These are phyloP conservation scores for Cotesia glomerata DNA, from an alignment of 1,140 invertebrate genomes.

Conservation along the genomic window DNA sequence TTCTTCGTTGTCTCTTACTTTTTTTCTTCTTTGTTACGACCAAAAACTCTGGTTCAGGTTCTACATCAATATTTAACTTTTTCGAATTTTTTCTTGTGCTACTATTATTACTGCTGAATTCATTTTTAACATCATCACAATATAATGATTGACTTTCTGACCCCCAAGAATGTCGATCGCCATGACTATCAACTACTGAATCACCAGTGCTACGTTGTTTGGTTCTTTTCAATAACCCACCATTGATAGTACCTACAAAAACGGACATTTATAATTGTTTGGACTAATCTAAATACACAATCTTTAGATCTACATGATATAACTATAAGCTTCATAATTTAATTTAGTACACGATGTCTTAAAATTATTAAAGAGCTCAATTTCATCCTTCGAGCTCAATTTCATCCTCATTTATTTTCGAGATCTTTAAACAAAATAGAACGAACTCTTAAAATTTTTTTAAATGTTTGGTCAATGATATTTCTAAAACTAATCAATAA, in stretches of 20 bases:
- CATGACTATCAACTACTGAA: constrained; percentile 54
- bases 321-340: background rate
- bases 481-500: too few relatives aligned
- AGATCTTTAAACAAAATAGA: too few relatives aligned
- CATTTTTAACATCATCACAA: constrained; percentile 58
- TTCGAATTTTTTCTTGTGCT: constrained; percentile 48
- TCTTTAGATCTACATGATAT: background rate
- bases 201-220: constrained; percentile 58
- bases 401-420: too few relatives aligned
- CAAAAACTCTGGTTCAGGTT: constrained; percentile 68
- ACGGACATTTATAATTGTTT: background rate
- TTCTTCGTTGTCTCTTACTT: constrained; percentile 69
- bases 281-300: background rate
- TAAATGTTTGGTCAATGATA: too few relatives aligned
- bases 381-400: too few relatives aligned
- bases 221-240: constrained; percentile 51
- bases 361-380: too few relatives aligned
- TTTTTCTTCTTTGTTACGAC: constrained; percentile 77
- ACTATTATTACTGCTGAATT: constrained; percentile 45
- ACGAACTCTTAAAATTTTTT: too few relatives aligned
- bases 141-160: constrained; percentile 65
- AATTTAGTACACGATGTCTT: too few relatives aligned
- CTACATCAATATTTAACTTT: constrained; percentile 53
- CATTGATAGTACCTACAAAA: constrained; percentile 50
- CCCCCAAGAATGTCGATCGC: constrained; percentile 69